Evolutionary conservation across 35 echinoderm and acorn worm genomes (phyloP), one percentile per base, ranked within the genome.

Genomic region (Ophioderma brevispina): DNA sequence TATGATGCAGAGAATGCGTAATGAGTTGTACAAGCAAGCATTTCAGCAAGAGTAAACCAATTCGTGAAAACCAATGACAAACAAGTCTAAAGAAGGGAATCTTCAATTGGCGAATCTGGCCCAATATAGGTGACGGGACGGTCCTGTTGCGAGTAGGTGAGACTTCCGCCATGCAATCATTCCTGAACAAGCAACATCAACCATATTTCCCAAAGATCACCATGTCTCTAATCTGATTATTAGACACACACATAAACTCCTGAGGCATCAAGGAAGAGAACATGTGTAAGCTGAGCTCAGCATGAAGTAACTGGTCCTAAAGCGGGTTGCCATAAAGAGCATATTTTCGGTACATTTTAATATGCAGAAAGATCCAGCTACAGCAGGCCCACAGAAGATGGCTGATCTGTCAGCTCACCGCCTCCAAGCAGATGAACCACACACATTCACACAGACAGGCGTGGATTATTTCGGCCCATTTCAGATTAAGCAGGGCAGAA

Each of bases 391-490:
- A 38, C 86, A 90, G 38, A 64, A 78, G 56, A 94, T 94, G 87
- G 64, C 92, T 85, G 63, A 85, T 38, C 55, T 94, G 19, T 88
- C 88, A 37, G 64, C 37, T 2, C 32, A 82, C 25, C 5, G 91
- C 37, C 46, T 93, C 3, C 78, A 84, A 21, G 36, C 87, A 32
- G 80, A 84, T 59, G 70, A 84, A 82, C 86, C 86, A 84, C 92
- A n/a, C n/a, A n/a, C 87, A 31, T 93, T 93, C 32, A 81, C 92
- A 18, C 0, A 25, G 15, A 70, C 63, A 14, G 81, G 81, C 23
- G 84, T 91, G 0, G 89, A 95, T 80, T 95, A 70, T 80, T 92
- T 64, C 32, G 93, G 89, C 0, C 93, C 85, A 18, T 92, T 96
- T 77, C 25, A 63, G 40, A 84, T 81, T 25, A 84, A 78, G 28